A percentile compares a stretch with the other conserved stretches of the same genome.
Conservation (phyloP, 2,113 vertebrate species). For the Saguinus imperator region DNA sequence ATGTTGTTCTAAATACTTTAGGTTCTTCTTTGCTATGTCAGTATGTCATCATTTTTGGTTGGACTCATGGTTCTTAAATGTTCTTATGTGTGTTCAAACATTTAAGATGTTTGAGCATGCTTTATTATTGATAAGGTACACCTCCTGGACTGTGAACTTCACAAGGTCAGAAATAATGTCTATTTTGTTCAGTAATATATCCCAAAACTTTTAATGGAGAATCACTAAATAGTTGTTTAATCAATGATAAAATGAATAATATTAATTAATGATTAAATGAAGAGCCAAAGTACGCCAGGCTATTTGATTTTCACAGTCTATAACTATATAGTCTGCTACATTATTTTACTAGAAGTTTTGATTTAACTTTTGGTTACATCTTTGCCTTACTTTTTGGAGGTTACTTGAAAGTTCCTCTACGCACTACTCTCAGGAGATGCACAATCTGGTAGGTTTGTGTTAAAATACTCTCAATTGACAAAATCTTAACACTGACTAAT, state of each 20-base stretch:
- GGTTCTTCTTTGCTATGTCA: neutral
- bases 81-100: neutral
- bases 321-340: neutral
- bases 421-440: neutral
- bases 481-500: neutral
- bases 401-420: neutral
- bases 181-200: neutral
- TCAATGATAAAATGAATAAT: neutral
- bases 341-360: neutral
- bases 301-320: neutral
- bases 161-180: neutral
- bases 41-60: neutral
- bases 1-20: neutral
- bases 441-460: neutral
- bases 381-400: neutral
- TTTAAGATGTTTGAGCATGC: neutral
- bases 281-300: neutral
- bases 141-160: neutral
- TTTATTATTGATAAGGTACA: neutral
- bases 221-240: neutral
- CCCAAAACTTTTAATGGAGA: neutral
- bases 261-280: neutral
- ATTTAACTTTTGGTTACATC: neutral
- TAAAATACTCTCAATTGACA: neutral
- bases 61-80: neutral